These are phyloP conservation scores for Physella acuta DNA, from an alignment of 1,140 invertebrate genomes.

Conservation along the genomic window DNA sequence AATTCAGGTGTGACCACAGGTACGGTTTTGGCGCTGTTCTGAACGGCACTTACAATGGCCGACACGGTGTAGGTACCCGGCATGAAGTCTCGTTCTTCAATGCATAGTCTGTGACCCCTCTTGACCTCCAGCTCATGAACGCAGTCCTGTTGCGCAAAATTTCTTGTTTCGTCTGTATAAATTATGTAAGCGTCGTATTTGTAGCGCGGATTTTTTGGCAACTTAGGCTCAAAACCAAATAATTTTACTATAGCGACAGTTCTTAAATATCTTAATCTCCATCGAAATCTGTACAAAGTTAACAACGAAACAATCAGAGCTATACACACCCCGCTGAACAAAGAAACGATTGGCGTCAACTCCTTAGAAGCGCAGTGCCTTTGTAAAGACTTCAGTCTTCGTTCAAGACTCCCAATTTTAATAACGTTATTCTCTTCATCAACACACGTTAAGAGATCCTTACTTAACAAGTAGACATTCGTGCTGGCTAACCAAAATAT, in stretches of 20 bases:
- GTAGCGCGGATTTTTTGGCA: neutral
- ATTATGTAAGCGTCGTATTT: constrained; percentile 33
- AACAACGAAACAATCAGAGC: neutral
- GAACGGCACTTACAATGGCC: constrained; percentile 66
- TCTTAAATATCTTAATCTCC: neutral
- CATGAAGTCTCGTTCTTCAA: constrained; percentile 39
- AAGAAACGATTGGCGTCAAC: neutral
- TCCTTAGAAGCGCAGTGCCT: neutral
- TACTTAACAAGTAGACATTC: no score
- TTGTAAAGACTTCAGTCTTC: neutral
- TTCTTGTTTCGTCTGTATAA: constrained; percentile 25
- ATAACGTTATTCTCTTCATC: no score
- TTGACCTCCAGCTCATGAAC: constrained; percentile 29
- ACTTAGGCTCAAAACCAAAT: neutral
- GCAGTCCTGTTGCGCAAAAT: constrained; percentile 26
- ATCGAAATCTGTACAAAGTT: neutral
- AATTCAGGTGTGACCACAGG: constrained; percentile 63
- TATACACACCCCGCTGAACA: neutral
- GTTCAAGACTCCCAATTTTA: neutral
- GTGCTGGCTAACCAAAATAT: no score
- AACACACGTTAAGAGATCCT: no score
- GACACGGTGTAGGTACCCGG: constrained; percentile 62
- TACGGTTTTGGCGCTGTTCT: constrained; percentile 66
- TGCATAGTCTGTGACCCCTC: constrained; percentile 26
- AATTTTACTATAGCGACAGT: neutral